These are phyloP conservation scores for Scaptomyza graminum DNA, from an alignment of 1,140 invertebrate genomes.

Conservation along the genomic window DNA sequence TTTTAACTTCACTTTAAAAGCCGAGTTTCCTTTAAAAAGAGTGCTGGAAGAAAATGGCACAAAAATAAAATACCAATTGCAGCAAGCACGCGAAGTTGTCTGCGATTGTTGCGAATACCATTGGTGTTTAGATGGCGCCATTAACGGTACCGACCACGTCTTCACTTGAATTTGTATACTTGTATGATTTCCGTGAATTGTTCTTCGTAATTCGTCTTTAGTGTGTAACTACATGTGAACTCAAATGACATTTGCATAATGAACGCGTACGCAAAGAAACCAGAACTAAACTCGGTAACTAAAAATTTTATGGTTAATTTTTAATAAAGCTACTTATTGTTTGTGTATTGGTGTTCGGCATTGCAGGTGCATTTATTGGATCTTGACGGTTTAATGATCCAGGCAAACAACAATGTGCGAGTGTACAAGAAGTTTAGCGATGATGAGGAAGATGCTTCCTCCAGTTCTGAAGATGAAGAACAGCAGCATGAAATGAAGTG, in stretches of 20 bases:
- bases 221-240: neutral
- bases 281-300: neutral
- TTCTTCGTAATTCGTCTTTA: neutral
- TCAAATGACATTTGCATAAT: conserved; percentile 2
- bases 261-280: neutral
- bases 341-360: neutral
- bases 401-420: neutral
- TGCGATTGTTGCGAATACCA: conserved; percentile 3
- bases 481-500: conserved; percentile 26
- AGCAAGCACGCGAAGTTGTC: conserved; percentile 15
- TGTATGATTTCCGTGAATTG: neutral
- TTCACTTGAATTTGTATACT: neutral
- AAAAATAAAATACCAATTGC: conserved; percentile 5
- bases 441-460: conserved; percentile 7
- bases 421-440: conserved; percentile 1
- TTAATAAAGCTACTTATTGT: neutral
- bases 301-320: neutral
- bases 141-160: conserved; percentile 27
- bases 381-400: neutral
- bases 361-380: conserved; percentile 9
- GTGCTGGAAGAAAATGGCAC: neutral
- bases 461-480: conserved; percentile 15
- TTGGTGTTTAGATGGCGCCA: conserved; percentile 9
- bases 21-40: neutral
- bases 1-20: no score